Percentiles rank a stretch among this genome's conserved stretches.
phyloP scores from a whole-genome alignment of 1,140 invertebrate genomes.

The Drosophila erecta region DNA sequence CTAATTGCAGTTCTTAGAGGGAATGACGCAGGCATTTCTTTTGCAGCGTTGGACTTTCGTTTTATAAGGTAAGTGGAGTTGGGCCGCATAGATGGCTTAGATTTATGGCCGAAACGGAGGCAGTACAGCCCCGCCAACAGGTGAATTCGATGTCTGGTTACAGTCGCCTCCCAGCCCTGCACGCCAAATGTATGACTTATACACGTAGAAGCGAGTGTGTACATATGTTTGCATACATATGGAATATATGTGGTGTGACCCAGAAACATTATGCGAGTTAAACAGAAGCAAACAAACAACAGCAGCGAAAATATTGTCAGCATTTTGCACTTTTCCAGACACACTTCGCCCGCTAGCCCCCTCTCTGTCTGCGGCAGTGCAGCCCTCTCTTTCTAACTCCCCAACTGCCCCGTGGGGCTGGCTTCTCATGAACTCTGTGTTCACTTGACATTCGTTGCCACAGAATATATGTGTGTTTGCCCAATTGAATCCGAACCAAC shows the following conservation, averaged over 20 bases:
- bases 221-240: neutral
- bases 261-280: slow-evolving; percentile 75
- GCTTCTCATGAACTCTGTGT: slow-evolving; percentile 50
- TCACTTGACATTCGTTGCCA: slow-evolving; percentile 63
- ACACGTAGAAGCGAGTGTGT: too few relatives aligned
- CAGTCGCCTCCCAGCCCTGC: slow-evolving; percentile 2
- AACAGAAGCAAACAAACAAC: slow-evolving; percentile 43
- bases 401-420: neutral
- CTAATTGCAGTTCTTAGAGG: slow-evolving; percentile 73
- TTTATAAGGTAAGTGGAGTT: slow-evolving; percentile 80
- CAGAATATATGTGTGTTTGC: slow-evolving; percentile 21
- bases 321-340: slow-evolving; percentile 70
- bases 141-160: slow-evolving; percentile 10
- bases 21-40: slow-evolving; percentile 85
- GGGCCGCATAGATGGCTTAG: slow-evolving; percentile 3
- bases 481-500: slow-evolving; percentile 14
- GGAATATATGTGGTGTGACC: slow-evolving; percentile 48
- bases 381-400: neutral
- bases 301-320: slow-evolving; percentile 64
- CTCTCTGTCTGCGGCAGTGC: neutral
- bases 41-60: slow-evolving; percentile 85
- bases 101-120: slow-evolving; percentile 21
- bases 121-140: slow-evolving; percentile 5
- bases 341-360: slow-evolving; percentile 15
- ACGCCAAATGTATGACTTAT: slow-evolving; percentile 6